Base-by-base conservation (phyloP, 2,797 vertebrate species). In the Ciconia nigra region DNA sequence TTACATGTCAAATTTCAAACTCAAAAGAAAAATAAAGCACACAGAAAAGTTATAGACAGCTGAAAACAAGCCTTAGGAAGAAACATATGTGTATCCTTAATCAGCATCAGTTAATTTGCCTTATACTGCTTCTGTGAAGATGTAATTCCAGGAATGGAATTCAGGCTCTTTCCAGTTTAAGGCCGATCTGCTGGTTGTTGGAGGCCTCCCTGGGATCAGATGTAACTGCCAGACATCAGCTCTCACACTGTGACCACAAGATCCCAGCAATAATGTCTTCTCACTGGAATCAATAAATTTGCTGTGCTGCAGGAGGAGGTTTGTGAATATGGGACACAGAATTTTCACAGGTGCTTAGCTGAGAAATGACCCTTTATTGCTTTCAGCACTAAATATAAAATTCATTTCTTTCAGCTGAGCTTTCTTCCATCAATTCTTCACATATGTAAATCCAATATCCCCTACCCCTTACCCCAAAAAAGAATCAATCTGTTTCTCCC, bases 321-420 rank as follows among this genome's bases (percentile, higher is more conserved):
- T 9, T 98, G 98, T 73, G 99, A 99, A 74, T 65, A 87, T 58
- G 98, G 98, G 55, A 98, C 98, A 55, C 97, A 99, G 72, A 76
- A 90, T 89, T 93, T 95, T 86, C 70, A 92, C 71, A 92, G 74
- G 62, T 82, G 55, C 42, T 87, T 72, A 85, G 37, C 31, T 88
- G 94, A 93, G 63, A 94, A 94, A 83, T 88, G 35, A 88, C 31
- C 72, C 51, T 74, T 89, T 78, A 81, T 62, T 63, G 19, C 78
- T 91, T 96, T 95, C 74, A 87, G 71, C 28, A 13, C 20, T 89
- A 83, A 76, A 87, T 63, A 55, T 2, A 55, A 86, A 83, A 88
- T 58, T 85, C 1, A 66, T 80, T 83, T 92, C 3, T 90, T 92
- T 93, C 72, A 88, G 17, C 33, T 85, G 14, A 83, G 52, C 7